Evolutionary conservation across 2,797 vertebrate genomes (phyloP).

Genomic region (Melanotaenia maccullochi): DNA sequence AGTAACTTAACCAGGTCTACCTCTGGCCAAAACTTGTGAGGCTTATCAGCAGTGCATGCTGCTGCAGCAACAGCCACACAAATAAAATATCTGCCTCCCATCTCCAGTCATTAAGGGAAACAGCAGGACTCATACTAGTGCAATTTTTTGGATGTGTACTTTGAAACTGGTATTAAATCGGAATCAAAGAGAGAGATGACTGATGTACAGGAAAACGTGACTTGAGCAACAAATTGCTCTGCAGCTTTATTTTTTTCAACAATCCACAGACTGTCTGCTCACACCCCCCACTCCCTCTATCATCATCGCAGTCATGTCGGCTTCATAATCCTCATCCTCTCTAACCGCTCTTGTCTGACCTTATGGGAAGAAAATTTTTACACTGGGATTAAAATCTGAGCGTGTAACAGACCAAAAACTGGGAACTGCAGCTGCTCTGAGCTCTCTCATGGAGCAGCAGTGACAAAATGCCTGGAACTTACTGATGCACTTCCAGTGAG

Average conservation of each 20-base stretch:
- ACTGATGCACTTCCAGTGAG: slow-evolving; percentile 32
- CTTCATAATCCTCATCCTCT: slow-evolving; percentile 60
- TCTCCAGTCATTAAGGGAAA: slow-evolving; percentile 40
- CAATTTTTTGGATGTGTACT: slow-evolving; percentile 14
- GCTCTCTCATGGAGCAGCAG: slow-evolving; percentile 29
- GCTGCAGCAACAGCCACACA: slow-evolving; percentile 30
- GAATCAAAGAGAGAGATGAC: slow-evolving; percentile 4
- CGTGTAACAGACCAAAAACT: slow-evolving; percentile 56
- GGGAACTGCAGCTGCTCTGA: slow-evolving; percentile 36
- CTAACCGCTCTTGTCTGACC: slow-evolving; percentile 48
- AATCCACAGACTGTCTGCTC: slow-evolving; percentile 16
- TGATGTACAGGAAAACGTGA: slow-evolving; percentile 7
- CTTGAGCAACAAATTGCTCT: neutral
- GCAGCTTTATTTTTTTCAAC: slow-evolving; percentile 9
- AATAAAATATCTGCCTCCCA: slow-evolving; percentile 16
- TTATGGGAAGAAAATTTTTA: slow-evolving; percentile 46
- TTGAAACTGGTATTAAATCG: slow-evolving; percentile 14
- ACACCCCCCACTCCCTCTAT: slow-evolving; percentile 20
- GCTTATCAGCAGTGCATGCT: slow-evolving; percentile 42
- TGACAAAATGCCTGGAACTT: slow-evolving; percentile 36
- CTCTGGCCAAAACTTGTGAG: slow-evolving; percentile 20
- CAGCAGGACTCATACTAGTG: slow-evolving; percentile 17
- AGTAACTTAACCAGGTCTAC: slow-evolving; percentile 28
- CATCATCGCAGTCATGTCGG: slow-evolving; percentile 25
- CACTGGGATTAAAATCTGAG: slow-evolving; percentile 66